Evolutionary conservation across 2,113 vertebrate species (phyloP), one percentile per base, ranked within the genome.

Genomic region (Toxostoma redivivum): DNA sequence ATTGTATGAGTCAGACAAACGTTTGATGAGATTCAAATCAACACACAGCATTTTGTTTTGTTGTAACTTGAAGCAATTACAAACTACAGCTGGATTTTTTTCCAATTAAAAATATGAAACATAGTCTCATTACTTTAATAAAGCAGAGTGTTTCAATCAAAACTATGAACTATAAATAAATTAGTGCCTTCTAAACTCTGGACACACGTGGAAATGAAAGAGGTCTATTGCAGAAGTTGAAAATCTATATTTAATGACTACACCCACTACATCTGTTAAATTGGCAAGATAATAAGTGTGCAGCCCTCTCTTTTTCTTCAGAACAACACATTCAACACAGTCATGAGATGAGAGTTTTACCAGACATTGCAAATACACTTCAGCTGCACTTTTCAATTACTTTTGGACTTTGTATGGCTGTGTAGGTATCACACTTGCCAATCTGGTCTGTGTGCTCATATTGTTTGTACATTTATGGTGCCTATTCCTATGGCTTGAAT

Each of bases 161-260:
- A 79, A 42, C 53, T 67, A 28, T 88, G 66, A 67, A 70, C 64
- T 61, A 18, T 73, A 85, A 83, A 90, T 81, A 90, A 94, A 80
- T 78, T 67, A 90, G 22, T 71, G 71, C 31, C 57, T 79, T 78
- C 64, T 57, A 60, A 70, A 88, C 90, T 91, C 71, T 54, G 77
- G 67, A 66, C 76, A 58, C 31, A 27, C 31, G 40, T 79, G 78
- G 40, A 90, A 81, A 58, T 84, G 54, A 88, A 91, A 69, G 85
- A 90, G 24, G 54, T 85, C 86, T 94, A 37, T 83, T 91, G 57
- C 33, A 84, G 73, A 91, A 94, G 70, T 65, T 85, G 48, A 64
- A 89, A 91, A 85, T 85, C 67, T 79, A 17, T 86, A 67, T 86
- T 92, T 92, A 93, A 94, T 81, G 88, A 88, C 71, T 91, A 78